Percentiles rank a stretch among this genome's conserved stretches.
phyloP scores from a whole-genome alignment of 1,140 invertebrate genomes.

The Solenopsis invicta region DNA sequence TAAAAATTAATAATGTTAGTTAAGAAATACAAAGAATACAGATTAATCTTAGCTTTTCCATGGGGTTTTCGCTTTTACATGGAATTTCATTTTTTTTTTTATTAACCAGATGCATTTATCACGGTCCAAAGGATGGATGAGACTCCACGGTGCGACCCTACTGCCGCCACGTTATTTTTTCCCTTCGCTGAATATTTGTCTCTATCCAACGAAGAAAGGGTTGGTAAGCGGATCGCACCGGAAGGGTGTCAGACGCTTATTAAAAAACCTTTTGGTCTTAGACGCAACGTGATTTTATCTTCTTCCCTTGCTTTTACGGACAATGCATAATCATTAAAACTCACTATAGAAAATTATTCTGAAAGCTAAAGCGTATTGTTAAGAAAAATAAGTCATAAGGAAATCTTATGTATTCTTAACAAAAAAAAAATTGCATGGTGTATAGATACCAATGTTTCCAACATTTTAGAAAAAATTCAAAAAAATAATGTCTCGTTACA shows the following conservation, averaged over 20 bases:
- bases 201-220: slow-evolving; percentile 73
- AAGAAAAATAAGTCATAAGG: slow-evolving; percentile 29
- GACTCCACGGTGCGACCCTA: slow-evolving; percentile 65
- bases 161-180: slow-evolving; percentile 73
- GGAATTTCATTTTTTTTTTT: slow-evolving; percentile 63
- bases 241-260: slow-evolving; percentile 78
- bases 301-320: slow-evolving; percentile 65
- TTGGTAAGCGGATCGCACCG: slow-evolving; percentile 75
- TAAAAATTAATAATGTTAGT: slow-evolving; percentile 32
- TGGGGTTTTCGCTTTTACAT: slow-evolving; percentile 29
- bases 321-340: slow-evolving; percentile 77
- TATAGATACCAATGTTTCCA: neutral
- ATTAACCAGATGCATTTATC: slow-evolving; percentile 76
- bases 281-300: slow-evolving; percentile 68
- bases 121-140: slow-evolving; percentile 72
- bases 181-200: slow-evolving; percentile 75
- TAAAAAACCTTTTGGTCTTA: slow-evolving; percentile 74
- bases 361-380: slow-evolving; percentile 44
- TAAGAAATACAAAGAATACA: slow-evolving; percentile 19
- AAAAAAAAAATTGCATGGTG: neutral
- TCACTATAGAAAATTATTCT: slow-evolving; percentile 44
- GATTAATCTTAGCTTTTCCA: slow-evolving; percentile 50
- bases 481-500: neutral
- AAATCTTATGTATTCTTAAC: neutral
- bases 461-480: neutral